phyloP scores from a whole-genome alignment of 2,113 vertebrate genomes.

The Bufo bufo region DNA sequence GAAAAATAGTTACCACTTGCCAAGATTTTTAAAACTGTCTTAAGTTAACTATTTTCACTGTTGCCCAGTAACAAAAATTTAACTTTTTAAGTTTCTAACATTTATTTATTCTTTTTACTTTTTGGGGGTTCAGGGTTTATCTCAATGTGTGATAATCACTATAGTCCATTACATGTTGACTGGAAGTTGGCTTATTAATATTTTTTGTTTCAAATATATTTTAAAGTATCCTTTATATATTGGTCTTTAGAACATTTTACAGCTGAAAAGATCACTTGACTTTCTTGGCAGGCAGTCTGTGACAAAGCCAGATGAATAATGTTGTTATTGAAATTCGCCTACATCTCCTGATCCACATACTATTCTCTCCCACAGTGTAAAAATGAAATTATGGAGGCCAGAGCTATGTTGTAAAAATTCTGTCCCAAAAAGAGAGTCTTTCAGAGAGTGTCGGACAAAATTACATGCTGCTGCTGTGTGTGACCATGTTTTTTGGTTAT shows the following conservation, averaged over 20 bases:
- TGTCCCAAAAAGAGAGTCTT: not conserved
- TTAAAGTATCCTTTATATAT: constrained; percentile 8
- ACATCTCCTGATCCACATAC: constrained; percentile 1
- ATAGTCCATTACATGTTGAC: not conserved
- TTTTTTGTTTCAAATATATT: constrained; percentile 36
- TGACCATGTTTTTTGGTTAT: not conserved
- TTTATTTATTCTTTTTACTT: no score
- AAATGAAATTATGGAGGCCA: not conserved
- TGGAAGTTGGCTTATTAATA: not conserved
- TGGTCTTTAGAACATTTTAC: constrained; percentile 38
- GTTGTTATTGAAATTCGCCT: constrained; percentile 36
- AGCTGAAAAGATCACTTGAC: constrained; percentile 38
- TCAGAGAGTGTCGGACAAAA: not conserved
- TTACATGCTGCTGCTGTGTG: not conserved
- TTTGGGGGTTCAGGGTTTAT: no score
- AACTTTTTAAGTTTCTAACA: no score
- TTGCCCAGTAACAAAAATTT: no score
- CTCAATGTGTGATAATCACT: not conserved
- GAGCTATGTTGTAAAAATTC: not conserved
- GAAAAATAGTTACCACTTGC: no score
- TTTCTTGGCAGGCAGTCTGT: constrained; percentile 25
- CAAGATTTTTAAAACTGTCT: no score
- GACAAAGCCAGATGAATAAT: constrained; percentile 32
- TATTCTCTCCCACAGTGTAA: constrained; percentile 24
- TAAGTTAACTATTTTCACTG: no score